phyloP scores from a whole-genome alignment of 2,113 vertebrate genomes.

The Odocoileus virginianus region DNA sequence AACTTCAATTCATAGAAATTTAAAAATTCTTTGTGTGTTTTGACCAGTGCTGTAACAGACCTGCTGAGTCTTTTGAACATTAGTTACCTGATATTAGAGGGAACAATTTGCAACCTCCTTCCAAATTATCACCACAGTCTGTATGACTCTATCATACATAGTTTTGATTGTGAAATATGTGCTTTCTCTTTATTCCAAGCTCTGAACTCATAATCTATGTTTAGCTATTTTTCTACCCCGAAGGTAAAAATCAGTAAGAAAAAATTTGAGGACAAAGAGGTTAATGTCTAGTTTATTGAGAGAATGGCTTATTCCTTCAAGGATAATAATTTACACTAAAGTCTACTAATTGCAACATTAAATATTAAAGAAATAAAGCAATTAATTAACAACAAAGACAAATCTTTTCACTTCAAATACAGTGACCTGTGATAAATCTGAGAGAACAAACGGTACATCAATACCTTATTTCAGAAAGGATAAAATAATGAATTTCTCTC shows the following conservation, averaged over 20 bases:
- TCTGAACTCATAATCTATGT: not conserved
- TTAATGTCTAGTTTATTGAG: not conserved
- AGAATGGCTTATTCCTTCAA: constrained; percentile 18
- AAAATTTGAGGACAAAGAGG: not conserved
- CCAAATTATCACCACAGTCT: not conserved
- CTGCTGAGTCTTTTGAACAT: not conserved
- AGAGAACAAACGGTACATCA: not conserved
- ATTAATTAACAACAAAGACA: constrained; percentile 21
- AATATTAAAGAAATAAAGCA: constrained; percentile 31
- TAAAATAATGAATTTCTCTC: constrained; percentile 26
- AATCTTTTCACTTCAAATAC: not conserved
- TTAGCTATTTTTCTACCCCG: constrained; percentile 27
- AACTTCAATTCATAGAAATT: not conserved
- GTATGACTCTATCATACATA: not conserved
- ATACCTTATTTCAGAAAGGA: not conserved
- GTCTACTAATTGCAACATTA: constrained; percentile 17
- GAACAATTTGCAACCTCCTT: not conserved
- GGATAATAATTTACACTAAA: constrained; percentile 21
- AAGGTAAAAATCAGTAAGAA: constrained; percentile 29
- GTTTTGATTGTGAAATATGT: constrained; percentile 7
- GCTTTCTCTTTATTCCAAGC: constrained; percentile 12
- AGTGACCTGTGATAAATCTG: not conserved
- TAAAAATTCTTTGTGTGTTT: not conserved
- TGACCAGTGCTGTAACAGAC: not conserved
- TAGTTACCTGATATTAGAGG: not conserved